Evolutionary conservation across 2,113 vertebrate genomes (phyloP).

Genomic region (Entosphenus tridentatus): DNA sequence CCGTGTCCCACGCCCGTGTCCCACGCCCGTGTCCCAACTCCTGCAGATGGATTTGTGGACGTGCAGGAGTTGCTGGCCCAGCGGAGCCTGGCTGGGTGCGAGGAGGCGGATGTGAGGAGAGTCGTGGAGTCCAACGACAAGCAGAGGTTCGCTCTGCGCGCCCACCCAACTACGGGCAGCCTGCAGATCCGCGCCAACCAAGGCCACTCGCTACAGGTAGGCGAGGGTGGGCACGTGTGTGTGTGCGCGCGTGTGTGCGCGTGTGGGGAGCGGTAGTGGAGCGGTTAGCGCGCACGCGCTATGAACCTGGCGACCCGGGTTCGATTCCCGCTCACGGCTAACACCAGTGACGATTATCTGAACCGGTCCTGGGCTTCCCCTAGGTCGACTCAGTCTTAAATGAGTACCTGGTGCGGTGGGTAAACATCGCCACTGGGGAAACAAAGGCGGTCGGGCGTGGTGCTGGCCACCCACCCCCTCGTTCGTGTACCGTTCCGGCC

Average conservation of each 20-base stretch:
- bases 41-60: slow-evolving; percentile 42
- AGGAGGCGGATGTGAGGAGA: slow-evolving; percentile 29
- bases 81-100: slow-evolving; percentile 32
- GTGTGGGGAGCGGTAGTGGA: not conserved
- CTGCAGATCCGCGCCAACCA: slow-evolving; percentile 55
- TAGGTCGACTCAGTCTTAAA: no score
- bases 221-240: not conserved
- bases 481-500: not conserved
- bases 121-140: slow-evolving; percentile 41
- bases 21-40: not conserved
- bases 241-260: not conserved
- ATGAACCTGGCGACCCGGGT: no score
- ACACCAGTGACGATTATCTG: no score
- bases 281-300: not conserved
- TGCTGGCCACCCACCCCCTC: not conserved
- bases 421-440: no score
- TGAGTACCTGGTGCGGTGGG: no score
- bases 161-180: slow-evolving; percentile 20
- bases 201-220: slow-evolving; percentile 50
- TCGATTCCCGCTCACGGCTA: no score
- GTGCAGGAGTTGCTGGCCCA: slow-evolving; percentile 31
- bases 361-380: no score
- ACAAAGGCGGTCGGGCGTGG: not conserved
- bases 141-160: slow-evolving; percentile 34
- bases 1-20: no score